A percentile compares a stretch with the other conserved stretches of the same genome.
Evolutionary conservation across 2,888 invertebrate genomes (phyloP).

Genomic region (Petrophora chlorosata): DNA sequence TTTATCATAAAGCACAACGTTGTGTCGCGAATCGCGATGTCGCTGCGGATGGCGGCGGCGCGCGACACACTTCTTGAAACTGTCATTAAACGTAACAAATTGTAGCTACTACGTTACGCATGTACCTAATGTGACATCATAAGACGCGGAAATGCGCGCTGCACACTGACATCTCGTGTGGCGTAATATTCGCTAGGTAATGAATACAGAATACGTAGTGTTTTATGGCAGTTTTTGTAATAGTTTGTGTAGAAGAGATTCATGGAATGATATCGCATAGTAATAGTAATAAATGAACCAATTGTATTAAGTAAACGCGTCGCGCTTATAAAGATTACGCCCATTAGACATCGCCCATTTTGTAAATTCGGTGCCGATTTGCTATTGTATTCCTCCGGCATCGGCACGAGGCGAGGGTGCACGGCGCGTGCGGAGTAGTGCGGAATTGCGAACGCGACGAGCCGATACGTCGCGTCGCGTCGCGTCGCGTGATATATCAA

Average conservation of each 20-base stretch:
- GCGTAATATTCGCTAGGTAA: too few species aligned
- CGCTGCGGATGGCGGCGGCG: background rate
- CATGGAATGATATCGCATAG: background rate
- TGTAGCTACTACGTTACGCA: background rate
- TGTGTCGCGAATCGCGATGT: too few species aligned
- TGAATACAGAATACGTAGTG: too few species aligned
- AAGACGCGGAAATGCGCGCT: too few species aligned
- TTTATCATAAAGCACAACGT: too few species aligned
- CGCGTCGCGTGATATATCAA: conserved; percentile 33
- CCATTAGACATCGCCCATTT: conserved; percentile 15
- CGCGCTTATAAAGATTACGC: conserved; percentile 4
- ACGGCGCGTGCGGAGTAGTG: background rate
- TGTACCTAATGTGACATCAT: too few species aligned
- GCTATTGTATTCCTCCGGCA: background rate
- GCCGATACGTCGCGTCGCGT: background rate
- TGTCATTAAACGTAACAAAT: background rate
- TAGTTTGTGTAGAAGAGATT: too few species aligned
- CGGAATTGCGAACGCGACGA: background rate
- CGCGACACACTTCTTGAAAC: background rate
- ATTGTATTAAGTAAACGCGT: background rate
- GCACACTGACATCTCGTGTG: too few species aligned
- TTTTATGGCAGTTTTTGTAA: too few species aligned
- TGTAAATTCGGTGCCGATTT: background rate
- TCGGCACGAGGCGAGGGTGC: background rate
- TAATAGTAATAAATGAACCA: background rate